Evolutionary conservation across 2,888 invertebrate species (phyloP).

Genomic region (Patella pellucida): DNA sequence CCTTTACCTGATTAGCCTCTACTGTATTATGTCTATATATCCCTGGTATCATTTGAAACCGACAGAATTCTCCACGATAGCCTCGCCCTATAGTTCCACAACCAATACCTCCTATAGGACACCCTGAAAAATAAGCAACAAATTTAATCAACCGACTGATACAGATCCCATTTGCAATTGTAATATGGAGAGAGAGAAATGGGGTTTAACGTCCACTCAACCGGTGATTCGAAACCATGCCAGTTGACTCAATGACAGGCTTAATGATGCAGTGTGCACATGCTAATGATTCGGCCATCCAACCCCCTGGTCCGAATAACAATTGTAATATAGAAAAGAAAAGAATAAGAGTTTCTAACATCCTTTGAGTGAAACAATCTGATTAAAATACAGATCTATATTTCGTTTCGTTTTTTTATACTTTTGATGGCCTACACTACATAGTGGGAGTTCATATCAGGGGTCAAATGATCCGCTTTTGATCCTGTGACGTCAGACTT

Average conservation of each 20-base stretch:
- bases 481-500: too few species aligned
- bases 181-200: neutral
- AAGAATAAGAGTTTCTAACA: neutral
- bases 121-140: constrained; percentile 75
- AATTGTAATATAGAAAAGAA: neutral
- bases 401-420: too few species aligned
- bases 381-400: too few species aligned
- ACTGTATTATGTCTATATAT: constrained; percentile 87
- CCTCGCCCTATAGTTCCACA: constrained; percentile 90
- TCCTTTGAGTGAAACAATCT: too few species aligned
- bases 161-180: neutral
- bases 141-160: neutral
- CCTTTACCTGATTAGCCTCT: constrained; percentile 80
- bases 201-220: too few species aligned
- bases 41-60: constrained; percentile 90
- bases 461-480: too few species aligned
- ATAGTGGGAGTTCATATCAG: too few species aligned
- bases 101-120: constrained; percentile 87
- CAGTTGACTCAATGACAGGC: too few species aligned
- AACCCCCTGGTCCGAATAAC: neutral
- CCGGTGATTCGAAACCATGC: too few species aligned
- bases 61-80: constrained; percentile 92
- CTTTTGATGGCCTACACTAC: too few species aligned
- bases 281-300: too few species aligned
- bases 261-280: too few species aligned